Conservation (phyloP, 2,888 invertebrate genomes). For the Cephus nigrinus region DNA sequence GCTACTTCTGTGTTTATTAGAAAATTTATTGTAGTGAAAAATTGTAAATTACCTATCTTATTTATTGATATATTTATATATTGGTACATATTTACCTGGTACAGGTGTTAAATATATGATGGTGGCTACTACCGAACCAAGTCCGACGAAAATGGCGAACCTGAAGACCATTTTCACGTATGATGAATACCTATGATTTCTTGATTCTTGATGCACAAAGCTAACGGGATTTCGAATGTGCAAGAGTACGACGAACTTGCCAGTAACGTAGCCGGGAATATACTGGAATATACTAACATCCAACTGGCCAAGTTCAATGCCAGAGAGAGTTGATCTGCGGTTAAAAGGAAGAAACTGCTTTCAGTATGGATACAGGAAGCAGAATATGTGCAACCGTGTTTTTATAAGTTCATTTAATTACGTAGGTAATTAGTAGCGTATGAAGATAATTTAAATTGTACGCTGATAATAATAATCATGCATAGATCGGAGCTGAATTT, state of each 20-base stretch:
- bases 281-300: slow-evolving; percentile 58
- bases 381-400: neutral
- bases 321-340: slow-evolving; percentile 57
- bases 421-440: neutral
- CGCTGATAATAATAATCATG: neutral
- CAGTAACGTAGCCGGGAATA: slow-evolving; percentile 56
- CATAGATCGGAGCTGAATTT: neutral
- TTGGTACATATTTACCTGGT: slow-evolving; percentile 70
- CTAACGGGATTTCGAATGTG: slow-evolving; percentile 12
- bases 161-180: slow-evolving; percentile 68
- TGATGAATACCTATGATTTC: slow-evolving; percentile 2
- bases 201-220: slow-evolving; percentile 10
- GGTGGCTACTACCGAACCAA: slow-evolving; percentile 75
- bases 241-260: slow-evolving; percentile 36
- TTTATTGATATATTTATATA: slow-evolving; percentile 24
- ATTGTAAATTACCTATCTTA: neutral
- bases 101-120: slow-evolving; percentile 79
- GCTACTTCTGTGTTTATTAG: no score
- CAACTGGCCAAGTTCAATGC: slow-evolving; percentile 60
- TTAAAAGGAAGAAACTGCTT: slow-evolving; percentile 45
- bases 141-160: slow-evolving; percentile 74
- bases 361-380: slow-evolving; percentile 2
- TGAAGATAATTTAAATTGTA: neutral
- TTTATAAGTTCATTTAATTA: neutral
- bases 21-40: no score